Conservation (phyloP, 2,113 vertebrate species). For the Cettia cetti region DNA sequence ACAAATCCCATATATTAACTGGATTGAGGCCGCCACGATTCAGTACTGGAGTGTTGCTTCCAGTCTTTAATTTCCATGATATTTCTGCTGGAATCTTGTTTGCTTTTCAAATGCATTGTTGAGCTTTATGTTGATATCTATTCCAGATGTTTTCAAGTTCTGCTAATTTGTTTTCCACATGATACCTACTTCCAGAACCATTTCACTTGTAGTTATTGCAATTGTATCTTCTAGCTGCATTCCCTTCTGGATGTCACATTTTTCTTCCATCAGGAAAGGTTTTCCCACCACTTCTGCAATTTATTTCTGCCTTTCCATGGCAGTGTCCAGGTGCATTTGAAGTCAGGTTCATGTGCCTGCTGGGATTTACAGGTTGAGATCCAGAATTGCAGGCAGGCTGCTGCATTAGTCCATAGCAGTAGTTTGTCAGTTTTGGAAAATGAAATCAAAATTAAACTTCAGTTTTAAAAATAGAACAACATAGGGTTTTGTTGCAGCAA, state of each 20-base stretch:
- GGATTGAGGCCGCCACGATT: neutral
- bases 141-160: conserved; percentile 56
- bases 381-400: neutral
- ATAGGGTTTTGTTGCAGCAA: neutral
- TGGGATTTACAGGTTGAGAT: neutral
- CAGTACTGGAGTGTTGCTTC: neutral
- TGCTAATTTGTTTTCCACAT: conserved; percentile 54
- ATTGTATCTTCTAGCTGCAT: neutral
- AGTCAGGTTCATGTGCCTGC: neutral
- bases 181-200: conserved; percentile 36
- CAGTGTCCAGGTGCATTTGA: neutral
- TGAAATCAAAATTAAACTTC: neutral
- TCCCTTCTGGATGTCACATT: conserved; percentile 13
- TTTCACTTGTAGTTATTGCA: conserved; percentile 32
- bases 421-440: neutral
- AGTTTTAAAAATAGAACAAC: neutral
- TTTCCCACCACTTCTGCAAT: conserved; percentile 22
- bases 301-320: conserved; percentile 4
- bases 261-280: neutral
- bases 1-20: neutral
- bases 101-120: conserved; percentile 41
- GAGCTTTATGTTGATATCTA: conserved; percentile 20
- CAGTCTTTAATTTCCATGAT: conserved; percentile 14
- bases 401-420: neutral
- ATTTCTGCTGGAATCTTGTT: conserved; percentile 33